A percentile compares a stretch with the other conserved stretches of the same genome.
Evolutionary conservation across 2,113 vertebrate genomes (phyloP).

Genomic region (Callipepla californica): DNA sequence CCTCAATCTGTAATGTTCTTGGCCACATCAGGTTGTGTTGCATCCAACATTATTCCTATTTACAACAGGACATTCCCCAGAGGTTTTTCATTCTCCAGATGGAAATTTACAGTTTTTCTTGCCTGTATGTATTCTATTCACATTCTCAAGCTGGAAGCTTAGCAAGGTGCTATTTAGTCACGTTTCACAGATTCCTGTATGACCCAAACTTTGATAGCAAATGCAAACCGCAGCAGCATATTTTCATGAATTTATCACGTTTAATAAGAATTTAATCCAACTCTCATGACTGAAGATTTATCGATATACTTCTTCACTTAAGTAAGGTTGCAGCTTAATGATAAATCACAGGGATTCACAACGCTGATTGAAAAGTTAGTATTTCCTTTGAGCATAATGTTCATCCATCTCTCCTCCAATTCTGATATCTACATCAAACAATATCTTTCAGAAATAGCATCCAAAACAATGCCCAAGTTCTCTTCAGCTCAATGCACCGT

Average conservation of each 20-base stretch:
- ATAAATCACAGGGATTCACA: not conserved
- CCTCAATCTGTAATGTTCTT: not conserved
- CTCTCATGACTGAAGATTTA: conserved; percentile 60
- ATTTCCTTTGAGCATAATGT: not conserved
- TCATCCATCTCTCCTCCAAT: not conserved
- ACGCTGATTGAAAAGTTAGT: not conserved
- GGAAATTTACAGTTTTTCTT: not conserved
- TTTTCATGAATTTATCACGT: conserved; percentile 59
- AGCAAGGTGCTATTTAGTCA: not conserved
- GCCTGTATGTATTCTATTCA: not conserved
- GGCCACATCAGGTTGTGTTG: not conserved
- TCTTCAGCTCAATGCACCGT: not conserved
- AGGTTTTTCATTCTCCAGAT: not conserved
- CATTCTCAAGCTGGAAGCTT: conserved; percentile 20
- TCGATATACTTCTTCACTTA: conserved; percentile 34
- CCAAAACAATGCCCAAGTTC: not conserved
- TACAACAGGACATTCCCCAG: not conserved
- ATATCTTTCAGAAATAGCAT: not conserved
- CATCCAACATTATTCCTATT: not conserved
- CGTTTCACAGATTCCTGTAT: conserved; percentile 27
- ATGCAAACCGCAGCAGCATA: conserved; percentile 41
- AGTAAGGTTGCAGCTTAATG: conserved; percentile 29
- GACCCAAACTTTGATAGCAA: conserved; percentile 20
- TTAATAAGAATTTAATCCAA: conserved; percentile 64
- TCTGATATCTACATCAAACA: not conserved